phyloP scores from a whole-genome alignment of 2,113 vertebrate genomes.

The Sisor rabdophorus region DNA sequence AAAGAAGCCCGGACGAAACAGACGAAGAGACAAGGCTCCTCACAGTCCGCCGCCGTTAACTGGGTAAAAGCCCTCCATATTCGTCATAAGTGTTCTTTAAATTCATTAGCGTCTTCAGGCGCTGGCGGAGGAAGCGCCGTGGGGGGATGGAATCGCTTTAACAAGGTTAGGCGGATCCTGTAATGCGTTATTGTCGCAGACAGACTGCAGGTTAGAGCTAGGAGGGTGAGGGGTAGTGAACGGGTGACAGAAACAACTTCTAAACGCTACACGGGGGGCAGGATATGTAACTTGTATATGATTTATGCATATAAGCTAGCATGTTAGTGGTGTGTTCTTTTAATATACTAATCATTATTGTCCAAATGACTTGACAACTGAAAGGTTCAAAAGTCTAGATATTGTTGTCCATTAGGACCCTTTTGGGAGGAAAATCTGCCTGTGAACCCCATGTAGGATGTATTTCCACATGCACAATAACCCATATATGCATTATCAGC shows the following conservation, averaged over 20 bases:
- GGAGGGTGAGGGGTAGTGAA: slow-evolving; percentile 1
- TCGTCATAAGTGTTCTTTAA: slow-evolving; percentile 81
- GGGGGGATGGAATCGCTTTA: slow-evolving; percentile 68
- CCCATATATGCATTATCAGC: neutral
- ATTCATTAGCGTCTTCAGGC: slow-evolving; percentile 78
- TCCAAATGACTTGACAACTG: neutral
- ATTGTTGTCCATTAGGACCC: neutral
- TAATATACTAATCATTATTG: neutral
- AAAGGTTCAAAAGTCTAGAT: neutral
- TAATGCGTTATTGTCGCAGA: slow-evolving; percentile 70
- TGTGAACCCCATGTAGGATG: slow-evolving; percentile 17
- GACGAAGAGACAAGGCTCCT: slow-evolving; percentile 71
- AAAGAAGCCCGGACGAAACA: slow-evolving; percentile 64
- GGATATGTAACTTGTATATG: neutral
- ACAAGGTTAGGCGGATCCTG: slow-evolving; percentile 73
- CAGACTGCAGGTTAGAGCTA: slow-evolving; percentile 37
- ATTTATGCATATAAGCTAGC: neutral
- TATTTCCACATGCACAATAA: slow-evolving; percentile 5
- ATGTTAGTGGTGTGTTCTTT: neutral
- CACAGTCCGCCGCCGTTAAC: slow-evolving; percentile 71
- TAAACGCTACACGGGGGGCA: neutral
- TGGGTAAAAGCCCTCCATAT: slow-evolving; percentile 78
- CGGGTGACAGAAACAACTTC: slow-evolving; percentile 1
- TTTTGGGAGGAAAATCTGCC: neutral
- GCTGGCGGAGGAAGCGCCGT: slow-evolving; percentile 69